These are phyloP conservation scores for Lophura nycthemera DNA, from an alignment of 2,113 vertebrate species.

Conservation along the genomic window DNA sequence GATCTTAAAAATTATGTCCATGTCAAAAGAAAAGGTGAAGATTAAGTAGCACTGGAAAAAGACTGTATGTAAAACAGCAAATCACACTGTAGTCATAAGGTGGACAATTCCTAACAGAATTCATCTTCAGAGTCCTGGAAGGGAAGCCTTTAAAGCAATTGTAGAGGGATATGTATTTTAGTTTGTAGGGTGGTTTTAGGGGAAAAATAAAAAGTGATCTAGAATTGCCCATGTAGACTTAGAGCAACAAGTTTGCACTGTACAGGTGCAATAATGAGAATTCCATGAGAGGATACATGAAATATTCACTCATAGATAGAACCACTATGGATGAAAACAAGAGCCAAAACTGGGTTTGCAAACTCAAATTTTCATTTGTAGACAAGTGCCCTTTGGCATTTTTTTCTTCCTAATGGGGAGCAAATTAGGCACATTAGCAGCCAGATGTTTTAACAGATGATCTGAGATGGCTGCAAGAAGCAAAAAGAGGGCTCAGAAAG, in stretches of 20 bases:
- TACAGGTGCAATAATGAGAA: neutral
- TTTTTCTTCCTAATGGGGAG: neutral
- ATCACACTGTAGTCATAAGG: neutral
- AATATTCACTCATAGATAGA: neutral
- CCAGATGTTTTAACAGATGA: neutral
- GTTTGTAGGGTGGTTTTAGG: neutral
- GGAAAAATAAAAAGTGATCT: neutral
- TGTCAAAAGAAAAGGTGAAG: conserved; percentile 1
- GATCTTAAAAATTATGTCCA: neutral
- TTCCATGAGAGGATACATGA: neutral
- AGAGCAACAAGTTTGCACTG: neutral
- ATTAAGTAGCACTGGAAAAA: conserved; percentile 9
- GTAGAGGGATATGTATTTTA: neutral
- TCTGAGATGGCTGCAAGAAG: neutral
- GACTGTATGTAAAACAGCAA: neutral
- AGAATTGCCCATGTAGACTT: neutral
- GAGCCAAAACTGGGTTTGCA: neutral
- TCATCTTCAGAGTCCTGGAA: neutral
- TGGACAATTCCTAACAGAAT: neutral
- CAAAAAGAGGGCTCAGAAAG: neutral
- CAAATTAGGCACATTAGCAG: neutral
- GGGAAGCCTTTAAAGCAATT: neutral
- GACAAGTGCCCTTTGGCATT: neutral
- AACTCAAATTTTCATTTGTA: neutral
- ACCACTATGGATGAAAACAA: neutral